Evolutionary conservation across 2,797 vertebrate genomes (phyloP), one percentile per base, ranked within the genome.

Genomic region (Gallinago solitaria): DNA sequence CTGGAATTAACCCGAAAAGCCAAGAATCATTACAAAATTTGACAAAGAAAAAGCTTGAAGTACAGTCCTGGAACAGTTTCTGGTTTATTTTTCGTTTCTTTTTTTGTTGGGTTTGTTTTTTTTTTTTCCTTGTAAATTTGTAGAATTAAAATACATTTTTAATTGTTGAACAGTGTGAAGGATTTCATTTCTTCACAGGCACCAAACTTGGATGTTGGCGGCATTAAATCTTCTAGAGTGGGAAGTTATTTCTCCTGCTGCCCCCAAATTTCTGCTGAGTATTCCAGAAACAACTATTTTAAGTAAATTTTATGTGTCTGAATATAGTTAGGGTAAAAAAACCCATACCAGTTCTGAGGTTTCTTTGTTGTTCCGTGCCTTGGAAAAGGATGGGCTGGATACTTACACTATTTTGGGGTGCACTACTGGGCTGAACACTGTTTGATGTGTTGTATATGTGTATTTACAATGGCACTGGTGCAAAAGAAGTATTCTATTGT

Each of bases 81-180:
- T 47, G 47, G 1, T 83, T 81, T 74, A 19, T 28, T 93, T 91
- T 82, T 84, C 21, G 16, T 32, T 56, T 1, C 13, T 17, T 27
- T 68, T 65, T 73, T 28, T 8, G 11, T 82, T 93, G 23, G 16
- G 12, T 94, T 88, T 71, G 48, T 5, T 9, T 51, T 71, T 56
- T 8, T 47, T 28, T 85, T 94, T 79, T 24, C 63, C 80, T 96
- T 98, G 97, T 98, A 98, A 93, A 98, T 98, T 98, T 98, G 96
- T 98, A 98, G 98, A 98, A 98, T 98, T 97, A 97, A 98, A 98
- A 97, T 63, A 51, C 73, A 75, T 93, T 96, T 97, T 94, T 96
- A 95, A 92, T 97, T 95, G 96, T 91, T 94, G 64, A 86, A 25
- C 53, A 37, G 85, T 6, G 79, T 83, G 94, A 88, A 95, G 92